Percentiles rank a stretch among this genome's conserved stretches.
These are phyloP conservation scores for Glomeris maerens DNA, from an alignment of 1,140 invertebrate genomes.

Conservation along the genomic window DNA sequence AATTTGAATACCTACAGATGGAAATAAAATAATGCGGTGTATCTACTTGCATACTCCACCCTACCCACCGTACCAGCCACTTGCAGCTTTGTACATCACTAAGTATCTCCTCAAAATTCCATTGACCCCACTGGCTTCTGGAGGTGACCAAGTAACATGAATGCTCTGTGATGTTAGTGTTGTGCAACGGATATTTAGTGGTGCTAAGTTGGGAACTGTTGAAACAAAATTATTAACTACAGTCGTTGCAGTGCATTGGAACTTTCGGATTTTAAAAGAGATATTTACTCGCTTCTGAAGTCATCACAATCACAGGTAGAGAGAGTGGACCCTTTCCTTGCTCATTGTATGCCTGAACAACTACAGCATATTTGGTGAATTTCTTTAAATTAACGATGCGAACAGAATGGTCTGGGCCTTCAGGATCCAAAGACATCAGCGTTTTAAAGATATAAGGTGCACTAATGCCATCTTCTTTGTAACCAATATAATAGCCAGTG, in stretches of 20 bases:
- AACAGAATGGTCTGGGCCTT: constrained; percentile 58
- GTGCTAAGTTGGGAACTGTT: constrained; percentile 35
- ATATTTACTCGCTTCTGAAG: constrained; percentile 55
- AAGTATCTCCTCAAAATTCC: constrained; percentile 44
- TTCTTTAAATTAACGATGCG: constrained; percentile 48
- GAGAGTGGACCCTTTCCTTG: constrained; percentile 54
- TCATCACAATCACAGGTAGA: constrained; percentile 53
- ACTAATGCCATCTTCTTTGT: constrained; percentile 69
- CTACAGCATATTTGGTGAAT: constrained; percentile 33
- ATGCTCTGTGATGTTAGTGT: constrained; percentile 31
- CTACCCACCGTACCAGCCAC: constrained; percentile 67
- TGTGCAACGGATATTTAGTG: constrained; percentile 29
- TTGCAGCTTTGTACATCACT: constrained; percentile 31
- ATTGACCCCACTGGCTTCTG: constrained; percentile 39
- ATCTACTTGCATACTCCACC: too few relatives aligned
- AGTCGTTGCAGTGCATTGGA: too few relatives aligned
- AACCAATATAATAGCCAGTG: constrained; percentile 77
- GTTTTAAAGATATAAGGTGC: constrained; percentile 84
- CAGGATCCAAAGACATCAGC: constrained; percentile 42
- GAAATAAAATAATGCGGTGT: too few relatives aligned
- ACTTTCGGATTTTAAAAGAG: too few relatives aligned
- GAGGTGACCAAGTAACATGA: constrained; percentile 27
- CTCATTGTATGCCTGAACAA: constrained; percentile 39
- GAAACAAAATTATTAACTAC: too few relatives aligned
- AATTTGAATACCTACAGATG: constrained; percentile 5